phyloP scores from a whole-genome alignment of 2,888 invertebrate species.

The Bembecia ichneumoniformis region DNA sequence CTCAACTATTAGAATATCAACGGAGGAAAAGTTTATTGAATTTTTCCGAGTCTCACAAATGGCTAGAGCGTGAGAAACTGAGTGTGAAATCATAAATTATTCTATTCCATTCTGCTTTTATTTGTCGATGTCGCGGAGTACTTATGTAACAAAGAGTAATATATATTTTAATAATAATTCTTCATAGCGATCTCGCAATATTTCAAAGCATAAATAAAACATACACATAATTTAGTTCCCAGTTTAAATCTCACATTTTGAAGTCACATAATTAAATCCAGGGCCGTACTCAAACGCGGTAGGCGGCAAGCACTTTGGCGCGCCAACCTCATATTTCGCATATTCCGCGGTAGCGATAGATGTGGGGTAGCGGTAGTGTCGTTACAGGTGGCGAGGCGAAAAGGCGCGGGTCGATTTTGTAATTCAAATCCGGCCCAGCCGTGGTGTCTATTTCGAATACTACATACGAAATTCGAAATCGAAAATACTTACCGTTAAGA shows the following conservation, averaged over 20 bases:
- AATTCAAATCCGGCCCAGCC: slow-evolving; percentile 52
- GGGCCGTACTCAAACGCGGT: slow-evolving; percentile 16
- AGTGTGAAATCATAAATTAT: no score
- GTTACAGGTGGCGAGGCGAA: slow-evolving; percentile 36
- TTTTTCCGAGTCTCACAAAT: no score
- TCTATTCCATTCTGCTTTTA: no score
- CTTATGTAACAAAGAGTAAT: no score
- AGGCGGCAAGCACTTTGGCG: slow-evolving; percentile 16
- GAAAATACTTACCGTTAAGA: no score
- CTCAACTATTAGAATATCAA: no score
- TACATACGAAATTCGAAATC: no score
- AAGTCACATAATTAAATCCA: slow-evolving; percentile 22
- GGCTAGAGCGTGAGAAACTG: no score
- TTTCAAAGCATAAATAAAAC: neutral
- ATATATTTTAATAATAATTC: no score
- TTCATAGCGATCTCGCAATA: neutral
- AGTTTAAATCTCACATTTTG: neutral
- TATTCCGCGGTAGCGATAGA: slow-evolving; percentile 15
- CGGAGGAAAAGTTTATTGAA: no score
- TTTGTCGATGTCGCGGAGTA: no score
- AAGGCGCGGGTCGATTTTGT: slow-evolving; percentile 53
- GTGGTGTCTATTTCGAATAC: no score
- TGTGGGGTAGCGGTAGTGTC: slow-evolving; percentile 9
- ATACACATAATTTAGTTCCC: neutral
- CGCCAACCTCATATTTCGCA: slow-evolving; percentile 17